A percentile compares a stretch with the other conserved stretches of the same genome.
These are phyloP conservation scores for Bergia puertoricense DNA, from an alignment of 92 coral and sea anemone species.

Conservation along the genomic window DNA sequence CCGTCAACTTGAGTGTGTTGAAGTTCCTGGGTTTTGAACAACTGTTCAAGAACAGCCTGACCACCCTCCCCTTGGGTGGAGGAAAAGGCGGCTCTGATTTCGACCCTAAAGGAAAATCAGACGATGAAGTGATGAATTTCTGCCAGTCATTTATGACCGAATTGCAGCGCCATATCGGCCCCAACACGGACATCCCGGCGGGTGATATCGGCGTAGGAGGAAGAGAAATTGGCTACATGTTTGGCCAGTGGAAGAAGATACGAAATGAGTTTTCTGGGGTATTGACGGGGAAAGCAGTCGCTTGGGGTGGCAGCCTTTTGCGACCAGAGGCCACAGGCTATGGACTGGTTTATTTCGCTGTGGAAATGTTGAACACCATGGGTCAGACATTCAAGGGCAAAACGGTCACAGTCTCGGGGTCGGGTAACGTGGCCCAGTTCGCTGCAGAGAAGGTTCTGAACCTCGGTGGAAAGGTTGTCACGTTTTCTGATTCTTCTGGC, in stretches of 20 bases:
- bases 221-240: conserved; percentile 90
- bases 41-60: conserved; percentile 84
- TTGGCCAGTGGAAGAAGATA: conserved; percentile 89
- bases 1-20: conserved; percentile 78
- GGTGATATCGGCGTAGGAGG: conserved; percentile 93
- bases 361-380: conserved; percentile 81
- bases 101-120: conserved; percentile 83
- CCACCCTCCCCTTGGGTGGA: conserved; percentile 89
- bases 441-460: conserved; percentile 83
- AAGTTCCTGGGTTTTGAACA: conserved; percentile 92
- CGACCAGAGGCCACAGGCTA: conserved; percentile 94
- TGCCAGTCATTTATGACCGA: conserved; percentile 94
- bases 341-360: conserved; percentile 89
- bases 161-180: conserved; percentile 90
- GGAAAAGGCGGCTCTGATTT: conserved; percentile 94
- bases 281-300: conserved; percentile 72
- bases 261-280: conserved; percentile 92
- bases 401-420: conserved; percentile 76
- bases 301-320: conserved; percentile 85
- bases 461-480: conserved; percentile 81
- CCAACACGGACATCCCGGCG: conserved; percentile 91
- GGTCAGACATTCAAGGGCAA: conserved; percentile 81
- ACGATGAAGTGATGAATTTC: conserved; percentile 90
- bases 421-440: conserved; percentile 91
- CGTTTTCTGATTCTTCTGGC: conserved; percentile 83